Evolutionary conservation across 2,888 invertebrate genomes (phyloP).

Genomic region (Xylophagus ater): DNA sequence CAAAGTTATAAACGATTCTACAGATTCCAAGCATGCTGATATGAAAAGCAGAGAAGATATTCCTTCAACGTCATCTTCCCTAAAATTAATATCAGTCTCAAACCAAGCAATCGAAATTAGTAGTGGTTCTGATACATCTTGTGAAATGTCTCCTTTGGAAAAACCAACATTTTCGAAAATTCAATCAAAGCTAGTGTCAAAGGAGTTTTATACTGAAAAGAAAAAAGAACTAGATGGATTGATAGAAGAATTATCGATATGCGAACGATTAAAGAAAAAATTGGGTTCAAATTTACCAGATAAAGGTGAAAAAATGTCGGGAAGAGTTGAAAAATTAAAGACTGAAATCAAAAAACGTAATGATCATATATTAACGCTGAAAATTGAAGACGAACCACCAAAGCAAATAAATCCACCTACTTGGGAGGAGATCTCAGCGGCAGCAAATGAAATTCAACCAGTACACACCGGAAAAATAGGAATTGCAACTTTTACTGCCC

Average conservation of each 20-base stretch:
- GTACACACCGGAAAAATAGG: slow-evolving; percentile 41
- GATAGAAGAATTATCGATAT: slow-evolving; percentile 38
- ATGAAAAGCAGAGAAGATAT: neutral
- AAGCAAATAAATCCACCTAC: slow-evolving; percentile 14
- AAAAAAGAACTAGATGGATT: slow-evolving; percentile 40
- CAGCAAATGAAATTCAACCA: slow-evolving; percentile 32
- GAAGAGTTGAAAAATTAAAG: slow-evolving; percentile 41
- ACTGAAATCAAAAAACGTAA: slow-evolving; percentile 35
- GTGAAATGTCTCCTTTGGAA: neutral
- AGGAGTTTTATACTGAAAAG: slow-evolving; percentile 38
- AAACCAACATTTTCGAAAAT: slow-evolving; percentile 20
- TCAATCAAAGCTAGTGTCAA: slow-evolving; percentile 26
- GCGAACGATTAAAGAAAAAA: slow-evolving; percentile 26
- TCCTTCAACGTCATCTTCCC: neutral
- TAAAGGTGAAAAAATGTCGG: slow-evolving; percentile 47
- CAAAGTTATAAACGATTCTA: neutral
- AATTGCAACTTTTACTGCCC: slow-evolving; percentile 54
- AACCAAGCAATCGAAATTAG: slow-evolving; percentile 5
- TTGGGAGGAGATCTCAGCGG: slow-evolving; percentile 33
- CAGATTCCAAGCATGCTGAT: neutral
- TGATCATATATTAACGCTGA: neutral
- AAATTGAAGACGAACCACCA: neutral
- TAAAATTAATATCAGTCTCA: neutral
- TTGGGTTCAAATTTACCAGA: slow-evolving; percentile 45
- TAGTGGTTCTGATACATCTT: slow-evolving; percentile 2